Base-by-base conservation (phyloP, 1,140 invertebrate species). In the Sarcophaga bullata region DNA sequence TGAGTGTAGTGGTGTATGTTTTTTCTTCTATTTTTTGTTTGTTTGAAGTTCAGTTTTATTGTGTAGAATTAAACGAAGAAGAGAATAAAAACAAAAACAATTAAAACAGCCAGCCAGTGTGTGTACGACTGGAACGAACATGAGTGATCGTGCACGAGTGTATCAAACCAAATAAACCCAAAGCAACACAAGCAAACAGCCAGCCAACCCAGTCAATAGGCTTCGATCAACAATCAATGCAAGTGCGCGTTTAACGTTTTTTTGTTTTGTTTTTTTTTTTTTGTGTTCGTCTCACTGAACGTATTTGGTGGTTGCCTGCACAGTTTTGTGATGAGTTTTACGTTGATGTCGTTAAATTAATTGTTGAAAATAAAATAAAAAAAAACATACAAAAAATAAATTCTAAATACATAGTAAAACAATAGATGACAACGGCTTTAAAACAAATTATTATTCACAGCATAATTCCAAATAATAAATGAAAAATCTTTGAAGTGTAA, bases 141-240 rank as follows among this genome's bases (percentile, higher is more conserved):
- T 68, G n/a, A 68, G 25, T 58, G 54, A 58, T 15, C 54, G n/a
- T 68, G 25, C 25, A 37, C 25, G 25, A 37, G 4, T 37, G 25
- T 37, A 37, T 37, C 25, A 37, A 37, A 37, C 25, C 25, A 37
- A 37, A 37, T 37, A 37, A 37, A 37, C 25, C 25, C 62, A 68
- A n/a, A 68, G 62, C 10, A 68, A 13, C 25, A n/a, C 54, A 73
- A 73, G 17, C 68, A 37, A 72, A 13, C 68, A 72, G n/a, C 17
- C 68, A 72, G 8, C 68, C 73, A 76, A 76, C 15, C 25, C 73
- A 76, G 75, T 78, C 75, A 78, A 78, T 78, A 78, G 75, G 50
- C 75, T 78, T 78, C 75, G 75, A 78, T 78, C 75, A 78, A 78
- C 75, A 78, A 78, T 78, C 75, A 49, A 78, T 78, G 75, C 75